Percentiles rank a stretch among this genome's conserved stretches.
Conservation (phyloP, 1,140 invertebrate species). For the Phortica variegata region DNA sequence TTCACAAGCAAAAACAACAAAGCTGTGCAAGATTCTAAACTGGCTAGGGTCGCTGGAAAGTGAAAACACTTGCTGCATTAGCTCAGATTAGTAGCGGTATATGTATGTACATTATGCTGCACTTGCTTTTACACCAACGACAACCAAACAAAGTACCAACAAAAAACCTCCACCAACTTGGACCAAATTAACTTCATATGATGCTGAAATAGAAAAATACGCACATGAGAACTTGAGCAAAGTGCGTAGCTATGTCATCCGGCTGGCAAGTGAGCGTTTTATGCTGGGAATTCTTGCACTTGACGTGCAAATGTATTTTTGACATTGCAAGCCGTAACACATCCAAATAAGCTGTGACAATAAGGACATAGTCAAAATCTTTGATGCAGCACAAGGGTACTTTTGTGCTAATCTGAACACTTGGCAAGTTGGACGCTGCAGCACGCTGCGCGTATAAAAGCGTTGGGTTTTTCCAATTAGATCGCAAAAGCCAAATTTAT, state of each 20-base stretch:
- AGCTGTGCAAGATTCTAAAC: too few relatives aligned
- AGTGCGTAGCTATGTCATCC: constrained; percentile 46
- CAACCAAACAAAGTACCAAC: constrained; percentile 19
- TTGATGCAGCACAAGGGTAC: constrained; percentile 8
- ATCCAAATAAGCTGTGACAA: constrained; percentile 30
- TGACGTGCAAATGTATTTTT: constrained; percentile 36
- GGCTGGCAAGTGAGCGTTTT: too few relatives aligned
- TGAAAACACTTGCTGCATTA: constrained; percentile 41
- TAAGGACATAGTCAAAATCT: background rate
- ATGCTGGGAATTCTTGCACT: constrained; percentile 57
- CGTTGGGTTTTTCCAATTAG: constrained; percentile 42
- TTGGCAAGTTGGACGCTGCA: constrained; percentile 9
- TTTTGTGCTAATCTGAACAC: constrained; percentile 6
- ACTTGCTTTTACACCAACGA: constrained; percentile 39
- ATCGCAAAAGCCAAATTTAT: constrained; percentile 46
- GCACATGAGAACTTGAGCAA: constrained; percentile 21
- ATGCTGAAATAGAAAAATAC: too few relatives aligned
- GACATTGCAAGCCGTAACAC: constrained; percentile 52
- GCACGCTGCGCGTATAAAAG: constrained; percentile 43
- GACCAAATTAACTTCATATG: too few relatives aligned
- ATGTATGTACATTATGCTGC: constrained; percentile 53
- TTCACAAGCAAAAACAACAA: constrained; percentile 16
- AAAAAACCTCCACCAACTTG: too few relatives aligned
- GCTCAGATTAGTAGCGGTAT: constrained; percentile 43
- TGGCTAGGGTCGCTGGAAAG: background rate